phyloP scores from a whole-genome alignment of 2,113 vertebrate species.

The Carollia perspicillata region DNA sequence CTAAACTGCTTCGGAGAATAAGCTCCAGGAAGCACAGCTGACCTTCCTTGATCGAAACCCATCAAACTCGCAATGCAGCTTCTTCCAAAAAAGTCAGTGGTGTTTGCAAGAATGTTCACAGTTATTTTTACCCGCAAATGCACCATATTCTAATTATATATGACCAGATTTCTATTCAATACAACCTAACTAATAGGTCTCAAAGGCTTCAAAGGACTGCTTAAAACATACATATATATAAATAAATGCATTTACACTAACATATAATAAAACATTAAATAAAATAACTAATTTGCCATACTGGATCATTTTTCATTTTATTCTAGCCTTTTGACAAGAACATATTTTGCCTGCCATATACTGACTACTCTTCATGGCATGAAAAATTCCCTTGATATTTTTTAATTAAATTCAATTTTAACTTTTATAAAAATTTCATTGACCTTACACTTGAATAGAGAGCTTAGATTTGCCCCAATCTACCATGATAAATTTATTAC shows the following conservation, averaged over 20 bases:
- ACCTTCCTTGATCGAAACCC: neutral
- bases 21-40: neutral
- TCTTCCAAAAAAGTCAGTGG: neutral
- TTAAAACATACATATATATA: neutral
- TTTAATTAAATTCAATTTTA: slow-evolving; percentile 34
- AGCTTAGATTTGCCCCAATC: neutral
- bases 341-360: neutral
- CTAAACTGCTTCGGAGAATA: neutral
- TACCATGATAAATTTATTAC: neutral
- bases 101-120: neutral
- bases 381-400: neutral
- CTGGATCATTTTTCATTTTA: neutral
- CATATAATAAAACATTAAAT: neutral
- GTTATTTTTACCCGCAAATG: neutral
- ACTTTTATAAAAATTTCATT: neutral
- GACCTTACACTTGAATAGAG: neutral
- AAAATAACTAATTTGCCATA: neutral
- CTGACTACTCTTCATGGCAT: neutral
- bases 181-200: neutral
- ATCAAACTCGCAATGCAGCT: neutral
- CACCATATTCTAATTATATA: neutral
- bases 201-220: neutral
- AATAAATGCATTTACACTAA: neutral
- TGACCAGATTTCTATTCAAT: neutral
- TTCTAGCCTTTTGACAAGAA: neutral